phyloP scores from a whole-genome alignment of 2,888 invertebrate species.

The Parnassius apollo region DNA sequence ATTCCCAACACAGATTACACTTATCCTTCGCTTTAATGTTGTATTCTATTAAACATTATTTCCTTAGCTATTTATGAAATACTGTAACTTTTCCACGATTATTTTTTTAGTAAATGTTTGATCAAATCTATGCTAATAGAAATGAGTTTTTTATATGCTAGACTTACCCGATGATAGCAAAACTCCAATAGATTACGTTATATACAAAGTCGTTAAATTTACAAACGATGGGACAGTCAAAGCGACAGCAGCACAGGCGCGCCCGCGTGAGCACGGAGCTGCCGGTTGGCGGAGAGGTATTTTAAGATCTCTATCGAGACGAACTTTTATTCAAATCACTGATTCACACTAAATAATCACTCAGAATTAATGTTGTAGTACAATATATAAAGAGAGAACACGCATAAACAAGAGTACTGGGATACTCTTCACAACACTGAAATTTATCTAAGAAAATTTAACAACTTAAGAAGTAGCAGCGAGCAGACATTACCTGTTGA shows the following conservation, averaged over 20 bases:
- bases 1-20: too few species aligned
- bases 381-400: background rate
- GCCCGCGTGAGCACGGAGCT: background rate
- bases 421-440: background rate
- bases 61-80: too few species aligned
- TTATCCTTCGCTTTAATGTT: too few species aligned
- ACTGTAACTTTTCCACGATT: too few species aligned
- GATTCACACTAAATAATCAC: background rate
- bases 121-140: too few species aligned
- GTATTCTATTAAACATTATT: too few species aligned
- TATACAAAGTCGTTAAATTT: too few species aligned
- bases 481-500: background rate
- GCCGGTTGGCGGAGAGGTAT: slow-evolving; percentile 12
- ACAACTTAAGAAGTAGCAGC: background rate
- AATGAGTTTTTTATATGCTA: too few species aligned
- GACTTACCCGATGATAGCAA: too few species aligned
- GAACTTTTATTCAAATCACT: background rate
- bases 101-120: too few species aligned
- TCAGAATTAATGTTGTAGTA: background rate
- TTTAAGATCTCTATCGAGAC: slow-evolving; percentile 8
- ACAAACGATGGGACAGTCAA: background rate
- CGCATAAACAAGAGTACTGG: background rate
- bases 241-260: background rate
- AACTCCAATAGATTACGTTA: too few species aligned
- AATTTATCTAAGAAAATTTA: background rate